phyloP scores from a whole-genome alignment of 2,888 invertebrate species.

The Pyralis farinalis region DNA sequence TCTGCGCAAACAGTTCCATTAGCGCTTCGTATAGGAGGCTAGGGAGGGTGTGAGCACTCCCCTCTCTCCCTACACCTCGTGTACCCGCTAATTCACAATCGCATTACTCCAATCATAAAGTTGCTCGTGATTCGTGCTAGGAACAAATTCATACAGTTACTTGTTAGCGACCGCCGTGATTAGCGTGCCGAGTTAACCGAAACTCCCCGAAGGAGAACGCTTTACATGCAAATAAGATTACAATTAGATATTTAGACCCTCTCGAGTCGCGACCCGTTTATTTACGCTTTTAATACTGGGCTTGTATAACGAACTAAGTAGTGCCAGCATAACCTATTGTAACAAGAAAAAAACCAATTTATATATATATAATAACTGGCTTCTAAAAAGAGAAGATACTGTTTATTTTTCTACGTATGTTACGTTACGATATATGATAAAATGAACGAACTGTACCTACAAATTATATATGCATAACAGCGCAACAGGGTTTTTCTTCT shows the following conservation, averaged over 20 bases:
- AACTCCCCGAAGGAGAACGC: constrained; percentile 35
- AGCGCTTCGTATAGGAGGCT: not conserved
- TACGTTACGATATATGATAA: too few species aligned
- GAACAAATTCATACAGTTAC: constrained; percentile 31
- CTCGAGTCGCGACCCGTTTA: constrained; percentile 42
- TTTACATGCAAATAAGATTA: constrained; percentile 60
- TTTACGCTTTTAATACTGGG: constrained; percentile 42
- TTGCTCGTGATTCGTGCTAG: constrained; percentile 20
- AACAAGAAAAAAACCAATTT: too few species aligned
- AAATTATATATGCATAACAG: too few species aligned
- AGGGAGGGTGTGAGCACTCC: too few species aligned
- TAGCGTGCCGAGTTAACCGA: constrained; percentile 30
- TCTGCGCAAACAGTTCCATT: constrained; percentile 7
- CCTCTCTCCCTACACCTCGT: not conserved
- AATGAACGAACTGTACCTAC: too few species aligned
- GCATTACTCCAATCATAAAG: constrained; percentile 22
- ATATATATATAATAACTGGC: too few species aligned
- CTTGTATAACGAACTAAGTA: constrained; percentile 36
- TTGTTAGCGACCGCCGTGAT: constrained; percentile 24
- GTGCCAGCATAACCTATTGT: too few species aligned
- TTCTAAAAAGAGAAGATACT: too few species aligned
- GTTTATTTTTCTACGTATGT: too few species aligned
- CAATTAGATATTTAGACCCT: constrained; percentile 56
- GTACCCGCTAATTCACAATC: constrained; percentile 10
- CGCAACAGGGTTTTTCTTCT: too few species aligned